Base-by-base conservation (phyloP, 2,797 vertebrate genomes). In the Acomys russatus region DNA sequence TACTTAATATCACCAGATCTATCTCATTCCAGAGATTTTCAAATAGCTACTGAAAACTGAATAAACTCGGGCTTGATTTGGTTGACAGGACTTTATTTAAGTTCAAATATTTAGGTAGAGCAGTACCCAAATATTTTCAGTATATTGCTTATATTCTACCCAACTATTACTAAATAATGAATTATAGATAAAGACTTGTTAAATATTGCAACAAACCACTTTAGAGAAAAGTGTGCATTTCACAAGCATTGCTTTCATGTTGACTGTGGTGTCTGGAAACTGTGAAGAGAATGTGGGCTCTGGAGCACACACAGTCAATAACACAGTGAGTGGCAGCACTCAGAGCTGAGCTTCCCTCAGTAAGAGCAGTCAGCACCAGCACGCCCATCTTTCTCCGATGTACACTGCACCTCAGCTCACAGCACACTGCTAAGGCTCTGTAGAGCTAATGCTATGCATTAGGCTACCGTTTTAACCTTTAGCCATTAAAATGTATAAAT, bases 1-100 rank as follows among this genome's bases (percentile, higher is more conserved):
- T 84, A 90, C 92, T 79, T 97, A 5, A 44, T 80, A 95, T 95
- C 95, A 97, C 98, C 95, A 98, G 96, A 98, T 97, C 97, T 90
- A 90, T 97, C 96, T 96, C 73, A 92, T 97, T 97, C 96, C 89
- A 88, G 63, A 87, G 93, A 64, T 94, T 68, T 30, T 88, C 82
- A 71, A 93, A 66, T 30, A 93, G 73, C 82, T 95, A 76, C 76
- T 92, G 79, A 96, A 92, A 0, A 0, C 22, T 82, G 77, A 96
- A 92, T 94, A 80, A 96, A 95, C 44, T 93, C 95, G 76, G 94
- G 84, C 91, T 88, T 54, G 64, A 82, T 92, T 95, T 92, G 77
- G 77, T 74, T 94, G 93, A 94, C 89, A 97, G 71, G 79, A 84
- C 12, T 6, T 95, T 97, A 87, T 88, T 77, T 1, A 0, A 35